phyloP scores from a whole-genome alignment of 2,888 invertebrate genomes.

The Branchipolynoe longqiensis region DNA sequence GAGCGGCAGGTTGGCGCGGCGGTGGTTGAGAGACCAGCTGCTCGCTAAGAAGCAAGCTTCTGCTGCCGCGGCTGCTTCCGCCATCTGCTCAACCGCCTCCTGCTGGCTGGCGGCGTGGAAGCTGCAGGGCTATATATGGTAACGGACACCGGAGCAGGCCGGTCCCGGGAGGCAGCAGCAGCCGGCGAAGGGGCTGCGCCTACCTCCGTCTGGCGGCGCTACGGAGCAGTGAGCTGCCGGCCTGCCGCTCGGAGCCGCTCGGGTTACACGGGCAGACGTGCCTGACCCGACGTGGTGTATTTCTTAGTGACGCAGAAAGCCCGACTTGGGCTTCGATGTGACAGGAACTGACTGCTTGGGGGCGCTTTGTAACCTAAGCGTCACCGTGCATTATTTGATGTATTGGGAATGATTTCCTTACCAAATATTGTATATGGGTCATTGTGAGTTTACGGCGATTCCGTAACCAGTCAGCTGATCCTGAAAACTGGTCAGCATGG shows the following conservation, averaged over 20 bases:
- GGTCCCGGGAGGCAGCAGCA: background rate
- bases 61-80: background rate
- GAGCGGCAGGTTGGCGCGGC: conserved; percentile 7
- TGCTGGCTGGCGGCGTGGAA: conserved; percentile 4
- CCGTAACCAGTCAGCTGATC: too few species aligned
- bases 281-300: too few species aligned
- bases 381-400: too few species aligned
- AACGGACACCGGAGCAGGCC: conserved; percentile 51
- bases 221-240: background rate
- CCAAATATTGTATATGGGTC: too few species aligned
- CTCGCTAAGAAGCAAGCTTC: conserved; percentile 9
- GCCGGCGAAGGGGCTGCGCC: background rate
- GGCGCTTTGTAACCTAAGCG: too few species aligned
- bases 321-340: too few species aligned
- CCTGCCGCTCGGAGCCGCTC: background rate
- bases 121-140: conserved; percentile 42
- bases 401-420: too few species aligned
- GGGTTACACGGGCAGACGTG: too few species aligned
- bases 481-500: too few species aligned
- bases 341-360: too few species aligned
- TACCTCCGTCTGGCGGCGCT: background rate
- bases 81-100: conserved; percentile 2
- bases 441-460: too few species aligned
- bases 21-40: background rate
- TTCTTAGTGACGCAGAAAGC: too few species aligned